Conservation (phyloP, 1,140 invertebrate species). For the Bombus waltoni region DNA sequence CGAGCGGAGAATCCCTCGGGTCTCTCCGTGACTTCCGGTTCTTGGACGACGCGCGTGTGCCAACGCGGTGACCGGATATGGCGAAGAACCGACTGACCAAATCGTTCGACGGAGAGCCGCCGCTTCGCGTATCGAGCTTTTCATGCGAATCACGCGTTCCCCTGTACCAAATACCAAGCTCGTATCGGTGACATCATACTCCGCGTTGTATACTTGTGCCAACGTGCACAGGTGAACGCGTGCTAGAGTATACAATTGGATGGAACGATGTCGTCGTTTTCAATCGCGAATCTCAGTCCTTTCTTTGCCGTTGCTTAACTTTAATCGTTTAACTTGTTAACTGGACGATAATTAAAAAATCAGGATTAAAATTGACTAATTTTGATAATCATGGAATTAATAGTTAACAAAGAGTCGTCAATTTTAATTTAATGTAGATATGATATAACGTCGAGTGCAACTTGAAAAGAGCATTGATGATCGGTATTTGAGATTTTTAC, state of each 20-base stretch:
- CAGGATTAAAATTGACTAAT: no score
- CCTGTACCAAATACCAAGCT: conserved; percentile 78
- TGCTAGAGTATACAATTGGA: background rate
- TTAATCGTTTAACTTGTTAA: no score
- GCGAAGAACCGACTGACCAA: conserved; percentile 71
- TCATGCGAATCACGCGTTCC: conserved; percentile 76
- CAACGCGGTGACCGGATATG: conserved; percentile 74
- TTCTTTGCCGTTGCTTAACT: no score
- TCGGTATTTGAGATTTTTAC: no score
- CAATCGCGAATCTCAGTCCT: no score
- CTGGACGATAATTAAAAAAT: no score
- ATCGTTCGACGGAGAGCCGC: conserved; percentile 52
- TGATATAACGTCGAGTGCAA: no score
- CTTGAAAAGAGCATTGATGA: no score
- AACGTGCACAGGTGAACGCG: conserved; percentile 22
- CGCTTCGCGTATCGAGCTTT: conserved; percentile 59
- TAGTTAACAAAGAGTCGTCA: no score
- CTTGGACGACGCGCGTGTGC: conserved; percentile 44
- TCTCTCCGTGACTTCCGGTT: conserved; percentile 76
- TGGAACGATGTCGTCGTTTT: background rate
- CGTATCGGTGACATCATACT: conserved; percentile 73
- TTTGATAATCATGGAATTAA: no score
- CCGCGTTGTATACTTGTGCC: conserved; percentile 42
- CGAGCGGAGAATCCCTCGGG: conserved; percentile 33
- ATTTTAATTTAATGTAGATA: no score